Evolutionary conservation across 2,113 vertebrate genomes (phyloP), one percentile per base, ranked within the genome.

Genomic region (Isurus oxyrinchus): DNA sequence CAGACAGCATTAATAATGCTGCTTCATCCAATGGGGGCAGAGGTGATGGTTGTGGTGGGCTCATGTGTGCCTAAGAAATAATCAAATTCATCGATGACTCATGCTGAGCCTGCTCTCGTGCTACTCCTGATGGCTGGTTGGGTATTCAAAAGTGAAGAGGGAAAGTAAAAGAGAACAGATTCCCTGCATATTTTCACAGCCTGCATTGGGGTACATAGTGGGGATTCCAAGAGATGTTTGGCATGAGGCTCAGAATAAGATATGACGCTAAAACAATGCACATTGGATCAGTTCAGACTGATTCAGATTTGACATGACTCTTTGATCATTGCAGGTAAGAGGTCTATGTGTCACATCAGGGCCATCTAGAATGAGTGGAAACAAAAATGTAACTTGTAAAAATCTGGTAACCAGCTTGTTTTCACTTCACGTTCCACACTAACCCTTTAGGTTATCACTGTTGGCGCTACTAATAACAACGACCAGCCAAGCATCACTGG

Each of bases 381-480:
- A 93, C 61, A 31, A 93, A 91, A 59, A 35, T 16, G 31, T 72
- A 55, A 49, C 31, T 55, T 19, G 27, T 27, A 95, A 72, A 72
- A 7, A 19, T 55, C 23, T 16, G 49, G 1, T 35, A 49, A 53
- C 0, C 49, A 76, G 44, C 25, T 72, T 27, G 21, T 72, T 72
- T 53, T 44, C 53, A 10, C 16, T 72, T 72, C 49, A 59, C 27
- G 1, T 57, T 5, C 59, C 35, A 90, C 35, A 49, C 96, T 0
- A 86, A 0, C 5, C 66, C 59, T 96, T 14, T 96, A 99, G 99
- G 98, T 99, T 96, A 99, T 99, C 97, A 98, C 99, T 0, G 98
- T 99, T 0, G 99, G 98, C 0, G 98, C 99, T 16, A 98, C 98
- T 0, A 98, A 99, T 97, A 97, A 97, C 0, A 97, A 97, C 19